Percentiles rank a stretch among this genome's conserved stretches.
These are phyloP conservation scores for Caranx melampygus DNA, from an alignment of 2,113 vertebrate genomes.

Conservation along the genomic window DNA sequence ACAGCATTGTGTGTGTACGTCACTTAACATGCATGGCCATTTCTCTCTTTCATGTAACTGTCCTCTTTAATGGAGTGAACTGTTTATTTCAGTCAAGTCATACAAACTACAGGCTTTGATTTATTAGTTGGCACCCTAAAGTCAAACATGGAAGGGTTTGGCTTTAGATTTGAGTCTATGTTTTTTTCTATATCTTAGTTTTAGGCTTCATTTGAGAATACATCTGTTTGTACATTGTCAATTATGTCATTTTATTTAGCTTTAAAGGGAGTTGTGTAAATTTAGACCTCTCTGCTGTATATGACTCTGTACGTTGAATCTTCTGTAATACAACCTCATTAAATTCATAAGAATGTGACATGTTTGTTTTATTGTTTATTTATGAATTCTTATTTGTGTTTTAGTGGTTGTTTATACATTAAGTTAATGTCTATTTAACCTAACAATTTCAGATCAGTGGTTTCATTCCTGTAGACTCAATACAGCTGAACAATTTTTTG, in stretches of 20 bases:
- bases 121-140: background rate
- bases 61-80: background rate
- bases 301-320: background rate
- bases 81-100: background rate
- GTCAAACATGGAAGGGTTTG: background rate
- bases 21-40: conserved; percentile 32
- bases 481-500: too few species aligned
- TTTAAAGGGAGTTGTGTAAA: conserved; percentile 26
- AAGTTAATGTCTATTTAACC: background rate
- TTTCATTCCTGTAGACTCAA: background rate
- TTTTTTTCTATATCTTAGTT: background rate
- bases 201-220: conserved; percentile 1
- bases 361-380: background rate
- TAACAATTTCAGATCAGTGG: background rate
- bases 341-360: conserved; percentile 51
- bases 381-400: background rate
- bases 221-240: background rate
- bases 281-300: conserved; percentile 18
- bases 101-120: background rate
- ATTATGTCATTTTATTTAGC: conserved; percentile 3
- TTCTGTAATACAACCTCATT: conserved; percentile 46
- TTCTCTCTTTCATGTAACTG: conserved; percentile 3
- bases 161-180: background rate
- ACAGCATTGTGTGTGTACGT: background rate
- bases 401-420: background rate